phyloP scores from a whole-genome alignment of 2,113 vertebrate species.

The Trachemys scripta region DNA sequence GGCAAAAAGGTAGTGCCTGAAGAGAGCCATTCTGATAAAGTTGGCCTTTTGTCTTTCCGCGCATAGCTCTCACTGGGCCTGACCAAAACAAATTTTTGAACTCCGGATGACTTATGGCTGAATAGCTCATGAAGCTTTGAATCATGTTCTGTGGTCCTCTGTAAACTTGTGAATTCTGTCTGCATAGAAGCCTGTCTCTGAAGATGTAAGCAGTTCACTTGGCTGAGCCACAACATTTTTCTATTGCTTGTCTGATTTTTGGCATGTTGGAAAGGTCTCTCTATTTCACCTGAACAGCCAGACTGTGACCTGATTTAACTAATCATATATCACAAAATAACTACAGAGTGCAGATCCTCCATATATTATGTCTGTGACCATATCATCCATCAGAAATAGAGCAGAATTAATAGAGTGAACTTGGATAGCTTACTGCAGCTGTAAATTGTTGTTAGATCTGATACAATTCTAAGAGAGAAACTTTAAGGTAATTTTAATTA shows the following conservation, averaged over 20 bases:
- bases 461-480: neutral
- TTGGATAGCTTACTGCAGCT: neutral
- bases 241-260: neutral
- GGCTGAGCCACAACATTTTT: neutral
- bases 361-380: neutral
- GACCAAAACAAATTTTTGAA: neutral
- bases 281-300: neutral
- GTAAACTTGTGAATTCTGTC: neutral
- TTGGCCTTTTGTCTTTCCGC: neutral
- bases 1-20: neutral
- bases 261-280: neutral
- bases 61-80: neutral
- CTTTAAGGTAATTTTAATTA: neutral
- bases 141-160: neutral
- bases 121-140: neutral
- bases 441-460: neutral
- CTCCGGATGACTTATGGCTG: neutral
- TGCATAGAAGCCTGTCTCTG: neutral
- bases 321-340: conserved; percentile 1
- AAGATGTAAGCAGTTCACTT: neutral
- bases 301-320: neutral
- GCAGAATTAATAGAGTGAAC: conserved; percentile 11
- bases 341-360: neutral
- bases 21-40: neutral
- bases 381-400: neutral